Base-by-base conservation (phyloP, 2,113 vertebrate genomes). In the Larimichthys polyactis region DNA sequence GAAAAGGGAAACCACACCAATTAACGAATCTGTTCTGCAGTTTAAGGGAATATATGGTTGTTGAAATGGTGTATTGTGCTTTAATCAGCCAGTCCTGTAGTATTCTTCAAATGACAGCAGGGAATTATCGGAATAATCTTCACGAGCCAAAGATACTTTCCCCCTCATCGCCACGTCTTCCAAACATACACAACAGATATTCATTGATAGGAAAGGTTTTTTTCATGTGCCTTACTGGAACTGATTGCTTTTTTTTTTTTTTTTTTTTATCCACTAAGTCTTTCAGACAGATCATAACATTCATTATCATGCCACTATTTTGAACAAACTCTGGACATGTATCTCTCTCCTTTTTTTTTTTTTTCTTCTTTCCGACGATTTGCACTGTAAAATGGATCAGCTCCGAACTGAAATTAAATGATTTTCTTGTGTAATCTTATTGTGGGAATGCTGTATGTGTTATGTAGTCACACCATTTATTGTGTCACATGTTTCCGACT, bases 141-240 rank as follows among this genome's bases (percentile, higher is more conserved):
- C 54, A 81, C 68, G 49, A 87, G 75, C 87, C 91, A 94, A 87
- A 88, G 70, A 85, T 81, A 48, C 40, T 51, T 72, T 44, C 49
- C 44, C 43, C 46, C 40, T 52, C 54, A 77, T 44, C 68, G 11
- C 70, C 74, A 63, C 57, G 90, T 91, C 85, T 88, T 90, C 89
- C 84, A 66, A 71, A 20, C 51, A 78, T n/a, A 71, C 36, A 65
- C 69, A 16, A 40, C n/a, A 75, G 46, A 48, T 75, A 83, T 88
- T 81, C 81, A 87, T 81, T 88, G 64, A 49, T 79, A 52, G 59
- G 79, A 71, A 44, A 7, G 6, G 44, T 54, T 78, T 78, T 71
- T 51, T 66, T 51, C n/a, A 62, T 43, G 90, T 92, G 93, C 92
- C 93, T 94, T 93, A 88, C 44, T 66, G 15, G 58, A 22, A 67